Base-by-base conservation (phyloP, 2,113 vertebrate genomes). In the Muntiacus reevesi region DNA sequence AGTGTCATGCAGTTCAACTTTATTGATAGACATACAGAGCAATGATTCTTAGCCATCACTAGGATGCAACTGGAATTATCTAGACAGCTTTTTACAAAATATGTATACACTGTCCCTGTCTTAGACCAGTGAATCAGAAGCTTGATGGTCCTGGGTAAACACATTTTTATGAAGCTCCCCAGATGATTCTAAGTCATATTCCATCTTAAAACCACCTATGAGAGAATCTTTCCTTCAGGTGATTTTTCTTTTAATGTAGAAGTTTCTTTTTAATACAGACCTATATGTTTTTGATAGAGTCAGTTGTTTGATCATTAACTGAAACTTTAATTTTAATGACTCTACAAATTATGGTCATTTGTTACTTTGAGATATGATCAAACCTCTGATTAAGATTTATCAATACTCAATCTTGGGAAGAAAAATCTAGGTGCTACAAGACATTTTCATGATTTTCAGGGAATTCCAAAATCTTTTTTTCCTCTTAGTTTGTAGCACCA, bases 311-410 rank as follows among this genome's bases (percentile, higher is more conserved):
- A 15, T 85, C 15, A 74, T 71, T 21, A 74, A 47, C 36, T 95
- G 36, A 86, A 94, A 88, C 40, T 90, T 81, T 16, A 84, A 50
- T 79, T 79, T 92, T 89, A n/a, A n/a, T 89, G 43, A 81, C 6
- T 94, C 33, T 25, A 76, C 27, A 87, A 83, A 74, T 90, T 87
- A 92, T 25, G 55, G 0, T 87, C 55, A 91, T 60, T 86, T 93
- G 74, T 40, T 62, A 74, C 43, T 96, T 89, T 55, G 89, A 96
- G n/a, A 81, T 67, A 78, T 33, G 52, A 83, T 94, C 76, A 94
- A 43, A 78, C 87, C 55, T 96, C 78, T 88, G 40, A 64, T 81
- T 95, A 62, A 94, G 74, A 71, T 84, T 94, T 88, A 50, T 94
- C 54, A 50, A 6, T 89, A 40, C 16, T 92, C 45, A n/a, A 7